Conservation (phyloP, 2,113 vertebrate genomes). For the Cettia cetti region DNA sequence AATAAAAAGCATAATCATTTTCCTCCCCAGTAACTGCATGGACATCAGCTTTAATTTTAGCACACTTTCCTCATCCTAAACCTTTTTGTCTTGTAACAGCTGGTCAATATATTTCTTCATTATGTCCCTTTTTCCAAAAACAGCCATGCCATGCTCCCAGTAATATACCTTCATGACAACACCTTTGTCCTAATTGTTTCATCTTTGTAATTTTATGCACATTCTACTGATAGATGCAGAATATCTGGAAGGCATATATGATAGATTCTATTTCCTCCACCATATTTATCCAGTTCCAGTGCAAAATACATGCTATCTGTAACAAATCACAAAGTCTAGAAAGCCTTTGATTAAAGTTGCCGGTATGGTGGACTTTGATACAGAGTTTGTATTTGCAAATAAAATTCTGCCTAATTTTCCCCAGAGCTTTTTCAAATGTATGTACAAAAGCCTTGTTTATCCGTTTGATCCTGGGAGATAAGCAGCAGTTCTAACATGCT, state of each 20-base stretch:
- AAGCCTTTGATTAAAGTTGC: not conserved
- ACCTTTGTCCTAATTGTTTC: not conserved
- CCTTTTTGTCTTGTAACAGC: slow-evolving; percentile 29
- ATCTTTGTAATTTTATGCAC: not conserved
- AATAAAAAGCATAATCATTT: slow-evolving; percentile 60
- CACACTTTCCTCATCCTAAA: slow-evolving; percentile 14
- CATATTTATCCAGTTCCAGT: not conserved
- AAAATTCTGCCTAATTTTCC: not conserved
- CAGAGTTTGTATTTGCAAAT: not conserved
- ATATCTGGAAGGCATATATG: not conserved
- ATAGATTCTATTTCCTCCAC: not conserved
- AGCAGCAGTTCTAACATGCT: not conserved
- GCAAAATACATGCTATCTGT: not conserved
- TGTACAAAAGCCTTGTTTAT: not conserved
- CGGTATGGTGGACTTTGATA: not conserved
- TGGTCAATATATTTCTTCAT: slow-evolving; percentile 46
- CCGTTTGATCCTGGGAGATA: not conserved
- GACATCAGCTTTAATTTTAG: slow-evolving; percentile 56
- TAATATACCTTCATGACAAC: not conserved
- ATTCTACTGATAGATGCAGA: not conserved
- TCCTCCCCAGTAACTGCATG: slow-evolving; percentile 25
- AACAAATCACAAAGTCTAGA: not conserved
- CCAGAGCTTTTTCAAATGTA: not conserved
- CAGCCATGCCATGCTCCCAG: not conserved
- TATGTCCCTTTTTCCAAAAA: not conserved